phyloP scores from a whole-genome alignment of 2,113 vertebrate species.

The Oriolus oriolus region DNA sequence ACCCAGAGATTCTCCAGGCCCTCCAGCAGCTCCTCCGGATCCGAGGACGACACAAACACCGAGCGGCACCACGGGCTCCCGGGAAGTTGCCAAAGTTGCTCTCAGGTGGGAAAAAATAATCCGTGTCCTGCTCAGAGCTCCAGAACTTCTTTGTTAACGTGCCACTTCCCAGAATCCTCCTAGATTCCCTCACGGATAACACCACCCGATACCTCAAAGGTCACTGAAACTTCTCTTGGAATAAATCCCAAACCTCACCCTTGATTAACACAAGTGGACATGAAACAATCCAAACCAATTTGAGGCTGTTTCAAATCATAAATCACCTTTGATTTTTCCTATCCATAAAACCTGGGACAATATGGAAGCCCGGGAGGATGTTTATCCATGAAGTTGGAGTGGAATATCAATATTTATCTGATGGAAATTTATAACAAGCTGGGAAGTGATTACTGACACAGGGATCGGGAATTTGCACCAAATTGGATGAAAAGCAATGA shows the following conservation, averaged over 20 bases:
- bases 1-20: background rate
- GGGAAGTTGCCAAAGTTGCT: background rate
- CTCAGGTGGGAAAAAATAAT: background rate
- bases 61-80: fast-evolving
- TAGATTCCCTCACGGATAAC: background rate
- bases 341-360: constrained; percentile 17
- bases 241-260: background rate
- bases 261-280: background rate
- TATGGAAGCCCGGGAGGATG: background rate
- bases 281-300: background rate
- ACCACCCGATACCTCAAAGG: fast-evolving
- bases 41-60: background rate
- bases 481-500: background rate
- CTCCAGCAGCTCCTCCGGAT: background rate
- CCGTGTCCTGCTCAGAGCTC: background rate
- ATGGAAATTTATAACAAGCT: constrained; percentile 23
- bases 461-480: background rate
- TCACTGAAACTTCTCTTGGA: background rate
- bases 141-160: background rate
- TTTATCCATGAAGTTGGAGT: constrained; percentile 22
- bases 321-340: constrained; percentile 38
- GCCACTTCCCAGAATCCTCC: background rate
- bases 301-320: constrained; percentile 13
- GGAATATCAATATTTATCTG: constrained; percentile 47
- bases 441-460: background rate